phyloP scores from a whole-genome alignment of 2,888 invertebrate genomes.

The Elysia crispata region DNA sequence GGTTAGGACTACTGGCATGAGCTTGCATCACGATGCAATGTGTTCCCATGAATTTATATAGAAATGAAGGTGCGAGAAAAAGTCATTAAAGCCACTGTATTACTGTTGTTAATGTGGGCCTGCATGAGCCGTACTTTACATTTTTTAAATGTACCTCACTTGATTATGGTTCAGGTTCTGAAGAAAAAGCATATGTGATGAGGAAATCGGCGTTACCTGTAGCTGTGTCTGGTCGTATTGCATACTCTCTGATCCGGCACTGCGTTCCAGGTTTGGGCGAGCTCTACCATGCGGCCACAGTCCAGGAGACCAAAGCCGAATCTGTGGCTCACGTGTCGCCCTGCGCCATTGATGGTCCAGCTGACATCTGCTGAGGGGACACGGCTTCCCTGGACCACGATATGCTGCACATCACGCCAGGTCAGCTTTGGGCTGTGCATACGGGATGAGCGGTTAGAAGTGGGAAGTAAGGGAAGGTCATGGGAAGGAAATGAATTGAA shows the following conservation, averaged over 20 bases:
- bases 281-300: constrained; percentile 73
- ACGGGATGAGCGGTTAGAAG: constrained; percentile 3
- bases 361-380: constrained; percentile 78
- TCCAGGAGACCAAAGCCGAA: constrained; percentile 77
- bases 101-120: too few species aligned
- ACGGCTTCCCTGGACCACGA: constrained; percentile 71
- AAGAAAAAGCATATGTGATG: too few species aligned
- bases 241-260: constrained; percentile 76
- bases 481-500: background rate
- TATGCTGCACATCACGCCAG: constrained; percentile 77
- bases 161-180: too few species aligned
- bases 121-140: too few species aligned
- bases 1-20: background rate
- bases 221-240: constrained; percentile 42
- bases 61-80: background rate
- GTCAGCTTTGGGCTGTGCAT: constrained; percentile 72
- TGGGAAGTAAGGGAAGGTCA: background rate
- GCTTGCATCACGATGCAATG: background rate
- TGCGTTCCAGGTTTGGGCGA: constrained; percentile 71
- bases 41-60: background rate
- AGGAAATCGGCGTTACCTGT: constrained; percentile 55
- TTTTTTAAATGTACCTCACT: too few species aligned
- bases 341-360: constrained; percentile 77
- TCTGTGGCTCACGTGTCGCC: constrained; percentile 72
- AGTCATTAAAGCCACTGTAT: too few species aligned